Base-by-base conservation (phyloP, 2,888 invertebrate genomes). In the Gortyna flavago region DNA sequence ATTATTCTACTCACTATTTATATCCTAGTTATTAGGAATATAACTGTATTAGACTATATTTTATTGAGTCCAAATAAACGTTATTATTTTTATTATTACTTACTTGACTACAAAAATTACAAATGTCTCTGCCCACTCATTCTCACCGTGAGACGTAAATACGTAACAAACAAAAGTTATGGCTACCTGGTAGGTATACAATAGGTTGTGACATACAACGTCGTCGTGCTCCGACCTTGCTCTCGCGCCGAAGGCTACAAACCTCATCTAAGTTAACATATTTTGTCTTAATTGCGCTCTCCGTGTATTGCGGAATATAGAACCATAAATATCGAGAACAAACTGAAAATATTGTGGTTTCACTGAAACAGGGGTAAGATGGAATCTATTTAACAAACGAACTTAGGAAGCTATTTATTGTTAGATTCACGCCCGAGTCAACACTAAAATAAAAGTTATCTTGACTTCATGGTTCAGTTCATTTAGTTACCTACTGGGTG, bases 161-260 rank as follows among this genome's bases (percentile, higher is more conserved):
- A 68, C 61, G 68, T 29, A 57, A 57, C 38, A 7, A 71, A 72
- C 54, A 72, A 81, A 61, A 75, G 80, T 78, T 85, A 87, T 81
- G 77, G 85, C 57, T 78, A 76, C 67, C 48, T 32, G 70, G 71
- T 51, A 74, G 70, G 71, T 51, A 74, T 51, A 90, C 89, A 91
- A 89, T 87, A 87, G 87, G 85, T 90, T 91, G 87, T 90, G 85
- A 85, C 87, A 84, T 61, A 88, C 79, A 81, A 86, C 89, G 90
- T 91, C 89, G 90, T 91, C 90, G 90, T 90, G 90, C 88, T 89
- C 85, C 88, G 93, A 92, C 94, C 94, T 94, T 94, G 94, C 91
- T 91, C 90, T 91, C 85, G 86, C 88, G 79, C 67, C 74, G 92
- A 93, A 94, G 94, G 93, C 90, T 91, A 87, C 72, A 77, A 83